Percentiles rank a stretch among this genome's conserved stretches.
phyloP scores from a whole-genome alignment of 1,140 invertebrate genomes.

The Geopemphigus sp. region DNA sequence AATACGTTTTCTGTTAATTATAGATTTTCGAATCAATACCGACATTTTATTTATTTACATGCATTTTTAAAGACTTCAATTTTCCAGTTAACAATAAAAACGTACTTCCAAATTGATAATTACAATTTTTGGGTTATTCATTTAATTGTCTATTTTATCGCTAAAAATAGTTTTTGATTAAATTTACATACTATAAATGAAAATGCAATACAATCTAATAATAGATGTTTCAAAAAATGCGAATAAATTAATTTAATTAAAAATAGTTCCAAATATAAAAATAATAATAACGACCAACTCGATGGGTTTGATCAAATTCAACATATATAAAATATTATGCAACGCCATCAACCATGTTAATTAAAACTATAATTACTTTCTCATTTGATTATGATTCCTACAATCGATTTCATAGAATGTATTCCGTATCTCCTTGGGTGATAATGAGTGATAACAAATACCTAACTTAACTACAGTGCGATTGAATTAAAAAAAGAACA shows the following conservation, averaged over 20 bases:
- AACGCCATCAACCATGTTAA: background rate
- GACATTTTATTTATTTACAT: too few relatives aligned
- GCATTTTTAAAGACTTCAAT: too few relatives aligned
- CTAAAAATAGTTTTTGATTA: too few relatives aligned
- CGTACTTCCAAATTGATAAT: background rate
- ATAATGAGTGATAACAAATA: background rate
- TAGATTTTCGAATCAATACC: too few relatives aligned
- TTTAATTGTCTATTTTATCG: too few relatives aligned
- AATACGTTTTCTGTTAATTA: background rate
- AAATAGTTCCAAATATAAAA: background rate
- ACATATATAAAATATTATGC: background rate
- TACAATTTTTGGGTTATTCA: background rate
- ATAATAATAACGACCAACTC: background rate
- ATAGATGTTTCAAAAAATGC: background rate
- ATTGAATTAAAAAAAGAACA: conserved; percentile 18
- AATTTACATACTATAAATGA: too few relatives aligned
- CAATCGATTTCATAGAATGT: background rate
- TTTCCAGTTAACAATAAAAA: background rate
- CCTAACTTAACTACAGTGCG: conserved; percentile 13
- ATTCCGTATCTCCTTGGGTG: background rate
- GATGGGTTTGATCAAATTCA: background rate
- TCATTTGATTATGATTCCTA: background rate
- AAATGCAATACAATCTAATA: too few relatives aligned
- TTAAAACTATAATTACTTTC: background rate
- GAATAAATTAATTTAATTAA: background rate